Base-by-base conservation (phyloP, 2,797 vertebrate genomes). In the Platyrinchus mystaceus region DNA sequence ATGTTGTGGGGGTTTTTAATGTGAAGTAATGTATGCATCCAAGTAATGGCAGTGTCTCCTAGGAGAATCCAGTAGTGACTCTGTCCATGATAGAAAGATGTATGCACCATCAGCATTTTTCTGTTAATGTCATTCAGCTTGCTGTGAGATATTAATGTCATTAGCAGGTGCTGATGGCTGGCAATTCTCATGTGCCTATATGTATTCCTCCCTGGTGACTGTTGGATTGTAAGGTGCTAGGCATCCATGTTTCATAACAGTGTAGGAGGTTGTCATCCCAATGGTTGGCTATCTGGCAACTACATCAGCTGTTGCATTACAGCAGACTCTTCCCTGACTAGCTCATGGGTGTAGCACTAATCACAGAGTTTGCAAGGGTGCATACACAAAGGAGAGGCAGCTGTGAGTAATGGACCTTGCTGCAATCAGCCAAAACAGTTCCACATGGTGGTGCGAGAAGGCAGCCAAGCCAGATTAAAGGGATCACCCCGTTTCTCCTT, bases 391-490 rank as follows among this genome's bases (percentile, higher is more conserved):
- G 87, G 87, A 87, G 47, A 71, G 78, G 39, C 53, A 53, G 20
- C 62, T 90, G 93, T 97, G 97, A 97, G 93, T 96, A 95, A 96
- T 92, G 32, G 32, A 70, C 85, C 52, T 89, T 89, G 95, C 79
- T 96, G 92, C 94, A 95, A 70, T 94, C 87, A 66, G 87, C 84
- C 69, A 50, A 93, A 93, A 56, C 85, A 87, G 60, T 94, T 87
- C 78, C 89, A 79, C 69, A 21, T 73, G 78, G 87, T 94, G 84
- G 87, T 91, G 49, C 0, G 71, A 89, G 77, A 12, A 82, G 87
- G 85, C 69, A 22, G 73, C 95, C 96, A 95, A 96, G 30, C 93
- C 89, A 95, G 95, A 75, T 95, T 94, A 96, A 93, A 95, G 93
- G 93, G 89, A 94, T 97, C 93, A 69, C 91, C 88, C 66, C 3